Base-by-base conservation (phyloP, 2,888 invertebrate species). In the Acronicta aceris region DNA sequence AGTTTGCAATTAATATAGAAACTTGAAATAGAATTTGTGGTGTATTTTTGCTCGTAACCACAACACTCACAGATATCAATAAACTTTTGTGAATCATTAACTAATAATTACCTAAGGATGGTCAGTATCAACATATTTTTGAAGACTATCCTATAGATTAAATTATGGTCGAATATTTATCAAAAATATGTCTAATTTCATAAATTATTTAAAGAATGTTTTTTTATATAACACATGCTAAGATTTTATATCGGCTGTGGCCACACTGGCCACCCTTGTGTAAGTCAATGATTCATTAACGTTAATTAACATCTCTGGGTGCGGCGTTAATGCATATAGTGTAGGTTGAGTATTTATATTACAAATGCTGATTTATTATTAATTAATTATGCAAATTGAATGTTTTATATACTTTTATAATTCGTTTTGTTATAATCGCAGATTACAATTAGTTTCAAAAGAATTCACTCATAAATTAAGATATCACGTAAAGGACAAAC, bases 341-440 rank as follows among this genome's bases (percentile, higher is more conserved):
- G 16, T 55, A 55, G 55, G 68, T 68, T 59, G 43, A 54, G 71
- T 65, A 49, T 63, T 64, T 64, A 71, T 16, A 49, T 65, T n/a
- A 46, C 5, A 50, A 54, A 58, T 50, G 57, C 48, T 69, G 16
- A 50, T 69, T 63, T 54, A 36, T 65, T 65, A 46, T 15, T 43
- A 49, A 10, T 56, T 36, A 25, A 43, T 64, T 21, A 49, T 41
- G 53, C 50, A 71, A 53, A 21, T 43, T 50, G 5, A 38, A n/a
- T 46, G 45, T 27, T 49, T 49, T 17, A 5, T 2, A 45, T 40
- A 27, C 38, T 27, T 64, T 15, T 12, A 40, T 36, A 46, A 43
- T 42, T 33, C 8, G 12, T 57, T 73, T 70, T 73, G 69, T 57
- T 38, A 62, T 57, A 52, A 62, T 70, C 43, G 70, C 70, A 70